phyloP scores from a whole-genome alignment of 2,888 invertebrate genomes.

The Venusia cambrica region DNA sequence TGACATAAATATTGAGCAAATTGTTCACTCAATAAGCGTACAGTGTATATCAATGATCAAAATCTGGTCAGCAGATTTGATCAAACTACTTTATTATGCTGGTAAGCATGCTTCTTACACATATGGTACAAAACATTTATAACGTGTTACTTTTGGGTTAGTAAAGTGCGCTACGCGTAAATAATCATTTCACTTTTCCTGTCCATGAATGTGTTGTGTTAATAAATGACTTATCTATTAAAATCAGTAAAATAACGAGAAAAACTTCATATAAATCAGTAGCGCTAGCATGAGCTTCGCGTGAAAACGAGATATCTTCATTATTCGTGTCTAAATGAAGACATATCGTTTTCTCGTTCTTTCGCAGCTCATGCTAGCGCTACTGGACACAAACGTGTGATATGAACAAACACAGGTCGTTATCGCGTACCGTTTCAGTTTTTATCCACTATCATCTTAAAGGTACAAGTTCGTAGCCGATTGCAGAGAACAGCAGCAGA shows the following conservation, averaged over 20 bases:
- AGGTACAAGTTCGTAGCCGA: no score
- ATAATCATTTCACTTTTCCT: slow-evolving; percentile 47
- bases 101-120: slow-evolving; percentile 25
- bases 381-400: no score
- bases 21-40: slow-evolving; percentile 12
- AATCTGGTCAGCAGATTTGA: slow-evolving; percentile 51
- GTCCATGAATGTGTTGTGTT: slow-evolving; percentile 76
- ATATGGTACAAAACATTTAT: slow-evolving; percentile 6
- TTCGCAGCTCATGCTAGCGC: no score
- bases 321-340: no score
- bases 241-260: slow-evolving; percentile 1
- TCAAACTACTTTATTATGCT: slow-evolving; percentile 19
- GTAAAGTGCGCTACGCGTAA: slow-evolving; percentile 60
- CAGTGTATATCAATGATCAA: slow-evolving; percentile 13
- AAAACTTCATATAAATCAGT: no score
- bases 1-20: slow-evolving; percentile 19
- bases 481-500: no score
- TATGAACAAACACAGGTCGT: no score
- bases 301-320: no score
- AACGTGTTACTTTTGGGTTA: slow-evolving; percentile 49
- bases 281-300: no score
- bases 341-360: no score
- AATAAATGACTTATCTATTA: slow-evolving; percentile 28
- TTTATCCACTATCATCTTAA: no score
- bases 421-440: no score